Conservation (phyloP, 2,797 vertebrate species). For the Hafferia zeledoni region DNA sequence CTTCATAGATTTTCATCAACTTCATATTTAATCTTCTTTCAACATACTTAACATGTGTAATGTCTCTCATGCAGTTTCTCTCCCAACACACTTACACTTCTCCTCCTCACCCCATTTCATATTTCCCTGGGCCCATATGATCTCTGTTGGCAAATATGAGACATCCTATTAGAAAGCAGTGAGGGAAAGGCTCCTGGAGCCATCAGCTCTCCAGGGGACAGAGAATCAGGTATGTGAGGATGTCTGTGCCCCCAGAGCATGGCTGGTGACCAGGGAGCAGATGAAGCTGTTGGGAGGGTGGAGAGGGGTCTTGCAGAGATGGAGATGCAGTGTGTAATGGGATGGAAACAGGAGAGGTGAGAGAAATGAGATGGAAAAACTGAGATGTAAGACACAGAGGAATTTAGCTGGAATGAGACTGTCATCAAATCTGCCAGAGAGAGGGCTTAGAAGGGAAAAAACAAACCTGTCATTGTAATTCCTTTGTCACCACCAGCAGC, state of each 20-base stretch:
- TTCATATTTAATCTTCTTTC: background rate
- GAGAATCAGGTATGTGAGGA: background rate
- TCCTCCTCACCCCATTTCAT: background rate
- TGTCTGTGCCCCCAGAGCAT: background rate
- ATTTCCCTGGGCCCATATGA: background rate
- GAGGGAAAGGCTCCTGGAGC: background rate
- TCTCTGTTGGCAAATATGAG: background rate
- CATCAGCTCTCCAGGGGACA: background rate
- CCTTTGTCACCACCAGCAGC: conserved; percentile 2
- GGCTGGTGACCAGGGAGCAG: background rate
- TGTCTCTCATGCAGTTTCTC: background rate
- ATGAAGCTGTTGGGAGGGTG: background rate
- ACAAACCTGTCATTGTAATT: background rate
- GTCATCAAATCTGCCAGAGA: conserved; percentile 33
- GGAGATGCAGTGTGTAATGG: conserved; percentile 5
- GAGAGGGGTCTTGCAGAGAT: background rate
- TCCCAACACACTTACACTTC: background rate
- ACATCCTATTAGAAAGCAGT: background rate
- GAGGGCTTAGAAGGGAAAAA: background rate
- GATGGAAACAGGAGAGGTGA: conserved; percentile 64
- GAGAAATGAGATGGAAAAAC: conserved; percentile 64
- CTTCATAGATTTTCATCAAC: background rate
- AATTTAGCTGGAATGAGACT: conserved; percentile 57
- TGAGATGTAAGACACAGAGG: conserved; percentile 7
- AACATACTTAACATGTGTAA: accelerated